Evolutionary conservation across 2,888 invertebrate genomes (phyloP), one percentile per base, ranked within the genome.

Genomic region (Pyrocoelia pectoralis): DNA sequence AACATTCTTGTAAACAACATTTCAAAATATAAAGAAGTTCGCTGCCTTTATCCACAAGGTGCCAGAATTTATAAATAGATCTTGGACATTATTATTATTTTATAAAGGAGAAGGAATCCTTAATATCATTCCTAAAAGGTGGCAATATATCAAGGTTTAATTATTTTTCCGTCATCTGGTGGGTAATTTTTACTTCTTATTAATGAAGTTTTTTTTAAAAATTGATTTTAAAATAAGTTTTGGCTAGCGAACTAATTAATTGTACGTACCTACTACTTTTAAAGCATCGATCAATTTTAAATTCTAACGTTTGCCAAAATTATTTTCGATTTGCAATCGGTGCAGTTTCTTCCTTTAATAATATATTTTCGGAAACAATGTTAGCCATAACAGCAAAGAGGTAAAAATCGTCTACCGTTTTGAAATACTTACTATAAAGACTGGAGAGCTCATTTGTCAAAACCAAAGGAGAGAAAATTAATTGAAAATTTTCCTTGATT

Each of bases 1-100:
- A 43, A 17, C 15, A 43, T 15, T 18, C 18, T 18, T 8, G 56
- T 56, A 46, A 56, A 56, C 56, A 56, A 56, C 18, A 33, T 33
- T 56, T 48, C 56, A 48, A 56, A 33, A 29, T 24, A 28, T 28
- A 29, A 55, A 56, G 29, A 17, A 56, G 56, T 56, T 55, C 56
- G 56, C 48, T 48, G 56, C 56, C 56, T 56, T 55, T 46, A 28
- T 46, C 29, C 43, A 43, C 28, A 41, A 41, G 46, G 15, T 56
- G 56, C 56, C 56, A 56, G 48, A 24, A 18, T 17, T 29, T 56
- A 56, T 48, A 56, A 48, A 48, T 56, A 56, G 14, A n/a, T 8
- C 8, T 15, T 15, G 15, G 15, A 43, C n/a, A 46, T 15, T 46
- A 17, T 3, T 17, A 18, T 46, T 46, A 15, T 46, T 17, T 46